Percentiles rank a stretch among this genome's conserved stretches.
phyloP scores from a whole-genome alignment of 2,888 invertebrate species.

The Adela reaumurella region DNA sequence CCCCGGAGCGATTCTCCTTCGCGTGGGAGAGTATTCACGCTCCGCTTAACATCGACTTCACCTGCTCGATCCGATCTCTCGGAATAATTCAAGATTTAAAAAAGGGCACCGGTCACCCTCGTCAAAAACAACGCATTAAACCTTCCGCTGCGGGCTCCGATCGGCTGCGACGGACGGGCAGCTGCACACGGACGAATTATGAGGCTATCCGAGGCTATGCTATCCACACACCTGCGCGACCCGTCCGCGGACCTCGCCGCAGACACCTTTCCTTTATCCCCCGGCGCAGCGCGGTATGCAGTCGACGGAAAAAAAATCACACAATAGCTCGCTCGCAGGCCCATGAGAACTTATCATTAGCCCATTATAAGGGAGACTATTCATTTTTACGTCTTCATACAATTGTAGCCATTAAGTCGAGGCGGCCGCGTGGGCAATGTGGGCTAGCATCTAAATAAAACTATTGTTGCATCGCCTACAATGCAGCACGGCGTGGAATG shows the following conservation, averaged over 20 bases:
- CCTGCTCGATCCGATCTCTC: slow-evolving; percentile 19
- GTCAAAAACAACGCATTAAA: neutral
- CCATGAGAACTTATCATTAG: slow-evolving; percentile 53
- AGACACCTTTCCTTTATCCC: slow-evolving; percentile 53
- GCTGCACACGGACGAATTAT: slow-evolving; percentile 52
- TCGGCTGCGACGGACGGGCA: slow-evolving; percentile 37
- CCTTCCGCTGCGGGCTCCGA: slow-evolving; percentile 16
- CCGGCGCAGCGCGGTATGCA: slow-evolving; percentile 25
- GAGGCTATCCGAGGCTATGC: slow-evolving; percentile 33
- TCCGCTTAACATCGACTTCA: slow-evolving; percentile 20
- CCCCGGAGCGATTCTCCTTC: too few species aligned
- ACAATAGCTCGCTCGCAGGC: slow-evolving; percentile 46
- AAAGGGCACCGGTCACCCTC: slow-evolving; percentile 23
- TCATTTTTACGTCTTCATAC: slow-evolving; percentile 53
- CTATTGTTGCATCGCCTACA: slow-evolving; percentile 34
- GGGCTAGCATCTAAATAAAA: slow-evolving; percentile 51
- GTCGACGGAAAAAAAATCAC: slow-evolving; percentile 32
- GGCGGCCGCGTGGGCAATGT: slow-evolving; percentile 51
- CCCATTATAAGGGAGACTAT: slow-evolving; percentile 41
- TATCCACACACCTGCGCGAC: slow-evolving; percentile 39
- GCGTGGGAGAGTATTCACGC: slow-evolving; percentile 18
- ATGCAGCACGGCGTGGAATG: slow-evolving; percentile 47
- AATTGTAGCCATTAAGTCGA: slow-evolving; percentile 43
- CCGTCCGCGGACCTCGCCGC: slow-evolving; percentile 9
- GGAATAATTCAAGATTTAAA: slow-evolving; percentile 19